Evolutionary conservation across 2,797 vertebrate genomes (phyloP), one percentile per base, ranked within the genome.

Genomic region (Pempheris klunzingeri): DNA sequence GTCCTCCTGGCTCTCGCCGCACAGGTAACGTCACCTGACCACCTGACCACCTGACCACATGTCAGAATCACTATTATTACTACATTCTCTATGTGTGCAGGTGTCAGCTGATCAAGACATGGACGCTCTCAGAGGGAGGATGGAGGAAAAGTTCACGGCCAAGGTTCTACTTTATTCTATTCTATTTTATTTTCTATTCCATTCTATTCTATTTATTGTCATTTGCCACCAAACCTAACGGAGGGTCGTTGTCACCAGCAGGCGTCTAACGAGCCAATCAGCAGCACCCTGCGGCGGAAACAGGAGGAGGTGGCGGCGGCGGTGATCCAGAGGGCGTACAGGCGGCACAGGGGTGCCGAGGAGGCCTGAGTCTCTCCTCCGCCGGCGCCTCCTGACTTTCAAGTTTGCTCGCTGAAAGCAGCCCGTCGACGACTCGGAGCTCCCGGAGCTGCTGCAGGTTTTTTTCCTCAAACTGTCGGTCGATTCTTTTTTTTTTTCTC

Each of bases 141-240:
- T 98, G 96, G 96, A 98, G 88, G 96, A 97, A 87, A 97, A 96
- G 78, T 97, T 99, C 84, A 96, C 93, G 94, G 94, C 94, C 0
- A 96, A 97, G 88, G 96, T 96, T 34, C 4, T 8, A 1, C 7
- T 20, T 13, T 34, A 1, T 50, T 49, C 7, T 55, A 4, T 44
- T 73, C 2, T 34, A 47, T 32, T 75, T 5, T 67, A 0, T 39
- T 52, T 36, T 61, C 43, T 34, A 5, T 53, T 41, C 5, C n/a
- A 17, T 18, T 39, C 4, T 32, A 3, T 43, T 52, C 4, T n/a
- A n/a, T n/a, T n/a, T n/a, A n/a, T n/a, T n/a, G n/a, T n/a, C n/a
- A n/a, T n/a, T n/a, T n/a, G n/a, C n/a, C n/a, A n/a, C n/a, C n/a
- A n/a, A n/a, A n/a, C n/a, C n/a, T n/a, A n/a, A n/a, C n/a, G n/a